Evolutionary conservation across 2,113 vertebrate genomes (phyloP), one percentile per base, ranked within the genome.

Genomic region (Sander vitreus): DNA sequence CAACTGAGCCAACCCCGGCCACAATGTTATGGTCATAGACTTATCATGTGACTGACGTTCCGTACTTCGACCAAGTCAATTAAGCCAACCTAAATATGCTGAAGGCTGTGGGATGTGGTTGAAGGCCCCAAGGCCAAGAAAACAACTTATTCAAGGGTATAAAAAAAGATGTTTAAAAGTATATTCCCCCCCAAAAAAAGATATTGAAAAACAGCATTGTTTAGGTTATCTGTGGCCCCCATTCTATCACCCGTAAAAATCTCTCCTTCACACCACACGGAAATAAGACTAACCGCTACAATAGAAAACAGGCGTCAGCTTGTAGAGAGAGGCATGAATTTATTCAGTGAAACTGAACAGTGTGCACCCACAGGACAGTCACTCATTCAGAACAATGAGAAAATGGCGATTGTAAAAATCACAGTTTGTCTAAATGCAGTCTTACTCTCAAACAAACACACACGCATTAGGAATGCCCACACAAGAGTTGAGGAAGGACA

Each of bases 311-410:
- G 6, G 6, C 0, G 11, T 39, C 12, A 45, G 48, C 6, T 47
- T 16, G 55, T 80, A 57, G 70, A 75, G 53, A 86, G 80, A 80
- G 81, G 81, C 68, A 67, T 89, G 43, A 78, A 45, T 89, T 91
- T 91, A 93, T 90, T 93, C 30, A 80, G 39, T 67, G 43, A 79
- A 86, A 85, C 73, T 85, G 47, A 67, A 78, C 63, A 82, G 67
- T 50, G 71, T 75, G 68, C 25, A 16, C 77, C 27, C 73, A 80
- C 10, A 47, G 64, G 43, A 63, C 72, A 83, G 77, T 25, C 23
- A 55, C 73, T 85, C 81, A 76, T 76, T 54, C 63, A 78, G 23
- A 78, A 53, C 59, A 77, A 65, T 45, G 55, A 81, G 12, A 60
- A 73, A 45, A 75, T 54, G 33, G 60, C 12, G 16, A 76, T 39